These are phyloP conservation scores for Petaurus breviceps DNA, from an alignment of 2,113 vertebrate species.

Conservation along the genomic window DNA sequence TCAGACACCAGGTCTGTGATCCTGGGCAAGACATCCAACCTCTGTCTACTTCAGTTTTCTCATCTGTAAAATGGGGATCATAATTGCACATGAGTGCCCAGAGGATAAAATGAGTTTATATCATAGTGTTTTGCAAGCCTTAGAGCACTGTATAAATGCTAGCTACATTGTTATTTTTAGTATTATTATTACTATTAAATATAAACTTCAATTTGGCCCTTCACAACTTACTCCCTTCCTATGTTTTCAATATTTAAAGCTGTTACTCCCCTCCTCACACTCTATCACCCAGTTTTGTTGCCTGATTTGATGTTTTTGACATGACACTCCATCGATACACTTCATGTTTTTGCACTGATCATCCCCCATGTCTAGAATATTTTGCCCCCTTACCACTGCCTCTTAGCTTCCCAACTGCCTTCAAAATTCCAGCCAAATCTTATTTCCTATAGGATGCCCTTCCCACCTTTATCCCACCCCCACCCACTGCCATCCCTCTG, in stretches of 20 bases:
- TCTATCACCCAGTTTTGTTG: neutral
- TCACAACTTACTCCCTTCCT: neutral
- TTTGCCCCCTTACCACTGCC: neutral
- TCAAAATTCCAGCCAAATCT: neutral
- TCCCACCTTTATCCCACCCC: neutral
- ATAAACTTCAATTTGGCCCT: neutral
- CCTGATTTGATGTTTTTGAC: neutral
- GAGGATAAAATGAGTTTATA: neutral
- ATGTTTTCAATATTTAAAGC: neutral
- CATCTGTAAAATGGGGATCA: neutral
- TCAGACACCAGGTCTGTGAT: neutral
- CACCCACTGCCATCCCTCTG: neutral
- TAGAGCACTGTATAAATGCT: neutral
- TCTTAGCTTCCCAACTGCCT: neutral
- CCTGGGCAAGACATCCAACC: neutral
- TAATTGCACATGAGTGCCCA: neutral
- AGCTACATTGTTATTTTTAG: neutral
- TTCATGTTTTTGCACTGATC: neutral
- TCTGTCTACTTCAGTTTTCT: neutral
- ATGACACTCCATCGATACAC: neutral
- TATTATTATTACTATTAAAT: neutral
- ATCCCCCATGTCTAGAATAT: neutral
- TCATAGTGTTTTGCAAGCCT: neutral
- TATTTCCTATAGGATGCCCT: neutral
- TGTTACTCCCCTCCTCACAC: no score